phyloP scores from a whole-genome alignment of 2,113 vertebrate species.

The Lamprologus speciosus region DNA sequence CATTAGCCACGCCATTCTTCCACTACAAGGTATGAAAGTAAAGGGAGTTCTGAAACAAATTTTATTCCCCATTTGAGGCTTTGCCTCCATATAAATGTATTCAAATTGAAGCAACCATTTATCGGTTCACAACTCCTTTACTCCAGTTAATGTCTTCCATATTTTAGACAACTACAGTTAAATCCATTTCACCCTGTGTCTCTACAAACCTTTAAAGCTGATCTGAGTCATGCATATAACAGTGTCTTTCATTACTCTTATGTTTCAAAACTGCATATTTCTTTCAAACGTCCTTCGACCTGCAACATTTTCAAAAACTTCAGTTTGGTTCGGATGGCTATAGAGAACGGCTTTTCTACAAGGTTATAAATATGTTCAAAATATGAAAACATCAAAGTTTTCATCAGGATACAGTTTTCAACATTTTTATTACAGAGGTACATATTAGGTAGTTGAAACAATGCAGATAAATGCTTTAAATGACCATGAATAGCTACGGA shows the following conservation, averaged over 20 bases:
- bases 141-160: not conserved
- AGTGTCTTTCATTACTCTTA: not conserved
- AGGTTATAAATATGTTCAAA: not conserved
- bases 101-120: constrained; percentile 4
- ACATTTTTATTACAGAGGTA: not conserved
- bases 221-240: not conserved
- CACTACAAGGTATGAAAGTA: not conserved
- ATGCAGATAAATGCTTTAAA: not conserved
- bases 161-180: not conserved
- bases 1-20: not conserved
- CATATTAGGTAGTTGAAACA: not conserved
- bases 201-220: not conserved
- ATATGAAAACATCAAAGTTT: not conserved
- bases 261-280: not conserved
- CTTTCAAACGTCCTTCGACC: not conserved
- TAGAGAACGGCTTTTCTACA: not conserved
- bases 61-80: not conserved
- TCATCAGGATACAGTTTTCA: not conserved
- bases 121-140: not conserved
- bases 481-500: not conserved
- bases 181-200: not conserved
- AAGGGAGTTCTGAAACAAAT: not conserved
- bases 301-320: not conserved
- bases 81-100: not conserved
- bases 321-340: not conserved